These are phyloP conservation scores for Hirudinaria manillensis DNA, from an alignment of 2,888 invertebrate genomes.

Conservation along the genomic window DNA sequence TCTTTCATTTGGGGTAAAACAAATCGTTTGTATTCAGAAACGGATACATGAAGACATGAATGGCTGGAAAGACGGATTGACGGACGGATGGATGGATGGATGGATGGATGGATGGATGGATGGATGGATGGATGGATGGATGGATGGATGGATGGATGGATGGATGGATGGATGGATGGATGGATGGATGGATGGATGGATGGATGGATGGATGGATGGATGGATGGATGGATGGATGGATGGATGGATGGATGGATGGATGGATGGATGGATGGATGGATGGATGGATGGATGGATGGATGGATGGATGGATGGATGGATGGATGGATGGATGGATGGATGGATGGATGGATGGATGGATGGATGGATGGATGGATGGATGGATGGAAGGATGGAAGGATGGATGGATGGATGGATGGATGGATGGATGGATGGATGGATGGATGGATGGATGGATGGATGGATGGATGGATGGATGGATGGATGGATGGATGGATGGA, in stretches of 20 bases:
- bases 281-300: too few relatives aligned
- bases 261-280: conserved; percentile 4
- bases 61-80: too few relatives aligned
- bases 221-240: neutral
- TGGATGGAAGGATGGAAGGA: too few relatives aligned
- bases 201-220: too few relatives aligned
- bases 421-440: neutral
- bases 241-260: conserved; percentile 10
- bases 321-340: neutral
- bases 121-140: conserved; percentile 7
- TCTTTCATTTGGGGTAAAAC: too few relatives aligned
- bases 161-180: conserved; percentile 4
- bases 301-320: too few relatives aligned
- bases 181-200: too few relatives aligned
- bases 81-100: too few relatives aligned
- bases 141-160: conserved; percentile 12
- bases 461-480: conserved; percentile 9
- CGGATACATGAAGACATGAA: too few relatives aligned
- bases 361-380: conserved; percentile 3
- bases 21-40: too few relatives aligned
- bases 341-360: conserved; percentile 10
- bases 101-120: conserved; percentile 12
- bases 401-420: too few relatives aligned
- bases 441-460: conserved; percentile 10
- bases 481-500: too few relatives aligned